Evolutionary conservation across 1,140 invertebrate species (phyloP).

Genomic region (Leptopilina clavipes): DNA sequence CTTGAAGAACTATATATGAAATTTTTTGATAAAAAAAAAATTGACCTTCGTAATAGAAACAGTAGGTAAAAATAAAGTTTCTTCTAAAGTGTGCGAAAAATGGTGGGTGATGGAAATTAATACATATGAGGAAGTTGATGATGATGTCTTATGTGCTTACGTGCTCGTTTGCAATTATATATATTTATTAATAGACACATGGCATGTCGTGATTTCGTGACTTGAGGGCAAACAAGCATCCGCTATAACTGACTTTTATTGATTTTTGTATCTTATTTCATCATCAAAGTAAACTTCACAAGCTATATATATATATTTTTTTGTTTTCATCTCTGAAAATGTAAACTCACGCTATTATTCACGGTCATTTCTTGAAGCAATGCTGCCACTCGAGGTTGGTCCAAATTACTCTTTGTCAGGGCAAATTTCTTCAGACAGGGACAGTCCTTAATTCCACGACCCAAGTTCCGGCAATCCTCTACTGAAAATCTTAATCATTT

Average conservation of each 20-base stretch:
- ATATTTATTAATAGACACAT: slow-evolving; percentile 19
- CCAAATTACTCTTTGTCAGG: slow-evolving; percentile 64
- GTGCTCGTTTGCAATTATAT: slow-evolving; percentile 12
- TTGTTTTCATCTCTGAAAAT: background rate
- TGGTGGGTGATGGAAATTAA: no score
- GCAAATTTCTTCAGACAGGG: slow-evolving; percentile 59
- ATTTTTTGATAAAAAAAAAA: no score
- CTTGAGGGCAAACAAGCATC: background rate
- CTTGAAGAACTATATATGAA: no score
- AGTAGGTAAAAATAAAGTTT: no score
- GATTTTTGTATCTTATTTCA: slow-evolving; percentile 12
- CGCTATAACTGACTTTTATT: background rate
- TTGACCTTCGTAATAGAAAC: no score
- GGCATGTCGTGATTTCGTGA: slow-evolving; percentile 30
- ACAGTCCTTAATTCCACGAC: slow-evolving; percentile 58
- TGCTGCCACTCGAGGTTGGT: slow-evolving; percentile 61
- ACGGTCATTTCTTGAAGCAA: slow-evolving; percentile 63
- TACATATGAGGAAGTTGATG: background rate
- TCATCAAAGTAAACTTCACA: background rate
- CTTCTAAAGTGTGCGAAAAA: no score
- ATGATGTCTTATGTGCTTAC: background rate
- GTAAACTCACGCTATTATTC: slow-evolving; percentile 60
- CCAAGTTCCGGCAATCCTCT: slow-evolving; percentile 64
- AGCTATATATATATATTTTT: background rate
- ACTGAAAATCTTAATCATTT: slow-evolving; percentile 64